Evolutionary conservation across 2,113 vertebrate species (phyloP).

Genomic region (Amphilophus citrinellus): DNA sequence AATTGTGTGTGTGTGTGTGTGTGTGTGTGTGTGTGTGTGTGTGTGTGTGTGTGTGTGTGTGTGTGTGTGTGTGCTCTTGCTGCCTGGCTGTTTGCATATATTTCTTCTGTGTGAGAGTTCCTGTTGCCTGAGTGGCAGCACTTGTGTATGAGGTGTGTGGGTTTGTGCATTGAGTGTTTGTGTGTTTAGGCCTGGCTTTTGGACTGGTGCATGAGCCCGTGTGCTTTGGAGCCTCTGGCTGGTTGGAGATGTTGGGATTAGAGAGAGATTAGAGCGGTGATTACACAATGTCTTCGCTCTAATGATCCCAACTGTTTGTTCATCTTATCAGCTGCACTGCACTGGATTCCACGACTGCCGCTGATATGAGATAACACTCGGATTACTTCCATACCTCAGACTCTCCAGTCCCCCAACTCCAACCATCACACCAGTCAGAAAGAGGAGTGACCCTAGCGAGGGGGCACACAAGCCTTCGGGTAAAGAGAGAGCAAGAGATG

Average conservation of each 20-base stretch:
- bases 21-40: slow-evolving; percentile 1
- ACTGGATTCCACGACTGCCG: slow-evolving; percentile 76
- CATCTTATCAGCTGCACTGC: slow-evolving; percentile 82
- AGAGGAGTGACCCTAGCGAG: slow-evolving; percentile 43
- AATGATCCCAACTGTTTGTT: slow-evolving; percentile 87
- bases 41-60: too few relatives aligned
- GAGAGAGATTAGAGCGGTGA: slow-evolving; percentile 83
- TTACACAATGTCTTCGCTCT: slow-evolving; percentile 87
- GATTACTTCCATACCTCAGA: slow-evolving; percentile 57
- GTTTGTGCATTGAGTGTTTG: slow-evolving; percentile 16
- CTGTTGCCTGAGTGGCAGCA: slow-evolving; percentile 35
- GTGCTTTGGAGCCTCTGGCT: slow-evolving; percentile 61
- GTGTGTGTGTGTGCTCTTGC: neutral
- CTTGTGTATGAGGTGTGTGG: slow-evolving; percentile 32
- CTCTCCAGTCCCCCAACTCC: slow-evolving; percentile 29
- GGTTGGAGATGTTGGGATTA: slow-evolving; percentile 83
- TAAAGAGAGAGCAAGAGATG: slow-evolving; percentile 41
- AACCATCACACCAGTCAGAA: slow-evolving; percentile 32
- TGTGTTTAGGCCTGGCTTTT: slow-evolving; percentile 45
- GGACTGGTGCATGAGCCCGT: slow-evolving; percentile 50
- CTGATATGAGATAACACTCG: slow-evolving; percentile 78
- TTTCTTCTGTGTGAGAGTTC: slow-evolving; percentile 45
- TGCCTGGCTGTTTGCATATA: slow-evolving; percentile 49
- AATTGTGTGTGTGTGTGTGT: slow-evolving; percentile 31
- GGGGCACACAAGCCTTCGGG: slow-evolving; percentile 51